phyloP scores from a whole-genome alignment of 2,888 invertebrate species.

The Clanis bilineata region DNA sequence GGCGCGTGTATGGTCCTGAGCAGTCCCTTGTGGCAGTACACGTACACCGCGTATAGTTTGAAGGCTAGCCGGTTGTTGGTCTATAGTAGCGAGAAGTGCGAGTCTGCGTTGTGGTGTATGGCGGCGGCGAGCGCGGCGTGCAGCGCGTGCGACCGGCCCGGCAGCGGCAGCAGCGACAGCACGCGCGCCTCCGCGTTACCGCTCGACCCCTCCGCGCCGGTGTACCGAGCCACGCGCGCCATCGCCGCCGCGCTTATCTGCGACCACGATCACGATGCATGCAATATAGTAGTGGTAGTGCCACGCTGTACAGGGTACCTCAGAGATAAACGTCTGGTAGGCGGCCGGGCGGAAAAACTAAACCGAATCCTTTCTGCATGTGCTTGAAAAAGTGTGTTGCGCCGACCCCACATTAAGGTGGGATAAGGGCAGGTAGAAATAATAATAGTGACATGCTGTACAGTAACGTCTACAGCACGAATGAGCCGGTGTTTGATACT shows the following conservation, averaged over 20 bases:
- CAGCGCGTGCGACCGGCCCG: conserved; percentile 44
- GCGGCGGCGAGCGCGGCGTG: conserved; percentile 55
- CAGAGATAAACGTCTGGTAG: too few species aligned
- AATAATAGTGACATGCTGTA: too few species aligned
- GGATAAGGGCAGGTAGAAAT: too few species aligned
- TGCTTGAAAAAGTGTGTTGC: too few species aligned
- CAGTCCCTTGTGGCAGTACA: not conserved
- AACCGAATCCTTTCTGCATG: too few species aligned
- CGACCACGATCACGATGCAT: not conserved
- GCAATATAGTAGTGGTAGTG: too few species aligned
- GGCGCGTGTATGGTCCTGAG: not conserved
- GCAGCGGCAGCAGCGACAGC: conserved; percentile 45
- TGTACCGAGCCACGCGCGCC: conserved; percentile 71
- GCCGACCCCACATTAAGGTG: too few species aligned
- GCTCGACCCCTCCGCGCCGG: conserved; percentile 44
- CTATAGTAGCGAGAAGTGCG: conserved; percentile 56
- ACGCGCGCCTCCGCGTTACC: conserved; percentile 35
- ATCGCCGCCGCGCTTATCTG: conserved; percentile 63
- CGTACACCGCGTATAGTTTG: not conserved
- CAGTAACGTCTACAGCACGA: too few species aligned
- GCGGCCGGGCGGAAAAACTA: too few species aligned
- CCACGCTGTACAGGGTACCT: too few species aligned
- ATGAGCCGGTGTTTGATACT: too few species aligned
- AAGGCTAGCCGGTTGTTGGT: not conserved
- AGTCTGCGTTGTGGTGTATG: conserved; percentile 51